Evolutionary conservation across 2,797 vertebrate genomes (phyloP), one percentile per base, ranked within the genome.

Genomic region (Sebastes taczanowskii): DNA sequence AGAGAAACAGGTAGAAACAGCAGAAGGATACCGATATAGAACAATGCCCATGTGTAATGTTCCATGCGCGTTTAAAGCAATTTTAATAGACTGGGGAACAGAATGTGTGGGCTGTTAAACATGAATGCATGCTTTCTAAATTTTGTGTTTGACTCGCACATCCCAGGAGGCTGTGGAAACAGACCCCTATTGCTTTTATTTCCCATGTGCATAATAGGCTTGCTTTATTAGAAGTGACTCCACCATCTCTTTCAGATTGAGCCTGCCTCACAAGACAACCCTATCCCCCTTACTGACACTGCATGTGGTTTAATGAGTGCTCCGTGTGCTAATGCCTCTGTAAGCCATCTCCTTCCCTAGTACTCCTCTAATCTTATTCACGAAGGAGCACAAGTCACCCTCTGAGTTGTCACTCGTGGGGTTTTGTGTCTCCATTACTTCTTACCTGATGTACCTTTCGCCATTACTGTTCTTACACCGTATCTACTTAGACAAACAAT

Each of bases 321-420:
- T 90, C 83, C 11, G 67, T 84, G 87, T 60, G 66, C 88, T 92
- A 93, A 93, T 91, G 88, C 88, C 78, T 88, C 82, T 77, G 86
- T 89, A 91, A 91, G 91, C 81, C 89, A 84, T 88, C 78, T 78
- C 74, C 82, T 83, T 90, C 82, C 66, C 72, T 56, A 67, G 73
- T 78, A 56, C 68, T 77, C 63, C 79, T 93, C 82, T 94, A 92
- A 94, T 95, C 91, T 90, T 92, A 93, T 90, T 93, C 89, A 90
- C 84, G 88, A 91, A 90, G 88, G 87, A 90, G 85, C 90, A 92
- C 70, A 84, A 88, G 92, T 90, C 87, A 77, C 73, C 86, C 84
- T 86, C 64, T 68, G 80, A 87, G 89, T 80, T 94, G 90, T 90
- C 90, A 92, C 86, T 89, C 86, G 83, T 49, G 55, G 61, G 84